Evolutionary conservation across 2,888 invertebrate genomes (phyloP), one percentile per base, ranked within the genome.

Genomic region (Andrena bicolor): DNA sequence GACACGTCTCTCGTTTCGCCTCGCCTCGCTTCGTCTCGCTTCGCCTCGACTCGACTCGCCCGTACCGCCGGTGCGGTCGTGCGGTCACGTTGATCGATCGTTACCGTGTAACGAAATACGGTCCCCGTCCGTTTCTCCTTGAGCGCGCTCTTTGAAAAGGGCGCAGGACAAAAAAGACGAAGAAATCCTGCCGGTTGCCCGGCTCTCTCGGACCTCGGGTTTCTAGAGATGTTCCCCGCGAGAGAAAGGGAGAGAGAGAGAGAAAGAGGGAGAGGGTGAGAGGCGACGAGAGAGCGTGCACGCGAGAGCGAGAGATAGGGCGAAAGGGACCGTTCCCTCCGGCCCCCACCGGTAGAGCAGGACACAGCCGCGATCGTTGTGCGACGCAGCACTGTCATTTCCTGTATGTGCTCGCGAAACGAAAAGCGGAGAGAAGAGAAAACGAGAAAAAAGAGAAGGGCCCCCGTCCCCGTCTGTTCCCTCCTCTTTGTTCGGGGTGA

Each of bases 21-120:
- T 51, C 65, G 65, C 60, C 75, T 61, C 76, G 60, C 51, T 61
- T 61, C 80, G 76, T 30, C 63, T 76, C 84, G 78, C 58, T 56
- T 53, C 80, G 76, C 69, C 49, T 71, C 61, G 75, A 58, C 56
- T 56, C 70, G 74, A 63, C 68, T 82, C 80, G 80, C 23, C 71
- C 83, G 80, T 79, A 81, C 83, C 79, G 83, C 65, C 80, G 83
- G 86, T 88, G 88, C 88, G 88, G 88, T 88, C 86, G 88, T 88
- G 88, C 85, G 88, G 88, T 88, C 88, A 88, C 88, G 88, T 88
- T 88, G 88, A 88, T 88, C 88, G 88, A 88, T 88, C 88, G 88
- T 88, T 88, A 88, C 88, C 86, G 88, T 88, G 88, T 88, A 88
- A 88, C 88, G 88, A 88, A 88, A 88, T 86, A 88, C 88, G 86